Evolutionary conservation across 2,113 vertebrate genomes (phyloP).

Genomic region (Corynorhinus townsendii): DNA sequence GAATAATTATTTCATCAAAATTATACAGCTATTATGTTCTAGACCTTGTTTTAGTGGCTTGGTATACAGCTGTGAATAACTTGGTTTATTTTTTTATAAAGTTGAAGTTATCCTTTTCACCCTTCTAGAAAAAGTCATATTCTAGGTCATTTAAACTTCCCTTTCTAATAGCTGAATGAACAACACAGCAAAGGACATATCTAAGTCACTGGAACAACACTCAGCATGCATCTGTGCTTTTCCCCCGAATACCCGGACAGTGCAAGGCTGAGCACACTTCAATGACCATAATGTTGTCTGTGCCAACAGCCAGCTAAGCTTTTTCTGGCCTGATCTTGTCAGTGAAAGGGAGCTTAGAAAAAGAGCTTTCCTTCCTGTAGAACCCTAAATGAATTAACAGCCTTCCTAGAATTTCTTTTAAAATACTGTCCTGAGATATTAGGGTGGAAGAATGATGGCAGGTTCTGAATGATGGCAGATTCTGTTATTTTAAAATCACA

Average conservation of each 20-base stretch:
- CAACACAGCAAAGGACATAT: neutral
- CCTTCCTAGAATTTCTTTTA: constrained; percentile 82
- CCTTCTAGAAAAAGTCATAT: constrained; percentile 4
- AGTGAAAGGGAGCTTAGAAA: constrained; percentile 85
- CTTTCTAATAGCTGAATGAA: constrained; percentile 12
- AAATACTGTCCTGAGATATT: constrained; percentile 77
- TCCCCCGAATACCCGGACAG: constrained; percentile 53
- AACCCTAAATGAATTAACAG: constrained; percentile 79
- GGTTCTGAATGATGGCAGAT: constrained; percentile 69
- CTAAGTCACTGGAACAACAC: constrained; percentile 29
- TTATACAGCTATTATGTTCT: neutral
- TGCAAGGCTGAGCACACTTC: constrained; percentile 75
- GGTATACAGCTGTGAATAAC: neutral
- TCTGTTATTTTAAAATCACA: constrained; percentile 77
- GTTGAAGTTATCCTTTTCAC: constrained; percentile 15
- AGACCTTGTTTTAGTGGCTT: neutral
- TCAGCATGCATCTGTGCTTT: constrained; percentile 56
- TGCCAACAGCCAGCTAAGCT: constrained; percentile 80
- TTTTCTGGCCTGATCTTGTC: constrained; percentile 83
- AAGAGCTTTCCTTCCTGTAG: constrained; percentile 81
- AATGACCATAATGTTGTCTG: constrained; percentile 75
- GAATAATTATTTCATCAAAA: neutral
- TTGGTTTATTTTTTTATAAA: neutral
- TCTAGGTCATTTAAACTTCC: constrained; percentile 30
- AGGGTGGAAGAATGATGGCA: constrained; percentile 70